Base-by-base conservation (phyloP, 1,140 invertebrate genomes). In the Colletes gigas region DNA sequence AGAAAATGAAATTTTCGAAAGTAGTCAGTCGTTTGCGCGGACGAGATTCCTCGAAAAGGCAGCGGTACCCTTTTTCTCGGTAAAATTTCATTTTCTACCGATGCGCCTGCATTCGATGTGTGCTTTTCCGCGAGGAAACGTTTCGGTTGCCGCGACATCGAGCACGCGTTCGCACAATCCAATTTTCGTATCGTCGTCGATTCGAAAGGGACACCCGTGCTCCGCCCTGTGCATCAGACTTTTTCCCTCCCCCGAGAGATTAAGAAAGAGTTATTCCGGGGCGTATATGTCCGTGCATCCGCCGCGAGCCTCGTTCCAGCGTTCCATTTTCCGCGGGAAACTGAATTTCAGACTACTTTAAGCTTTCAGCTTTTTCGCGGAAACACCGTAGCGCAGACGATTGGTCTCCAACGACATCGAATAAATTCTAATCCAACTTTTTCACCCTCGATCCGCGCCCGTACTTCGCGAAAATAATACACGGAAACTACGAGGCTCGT, bases 181-280 rank as follows among this genome's bases (percentile, higher is more conserved):
- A 57, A 66, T 85, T 84, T 72, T 85, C 74, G 71, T 74, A 73
- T 84, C 73, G 73, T 67, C 72, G 60, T 67, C 78, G 72, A 57
- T 68, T 75, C 72, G 65, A 77, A 84, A 85, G 55, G 62, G 66
- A 84, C 57, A 65, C 63, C 39, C 63, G 39, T 17, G 41, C 47
- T 66, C 60, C 41, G 60, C 62, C 54, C 21, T 72, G 52, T 44
- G 66, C 66, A 55, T 80, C 50, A 39, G 60, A 74, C 75, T 66
- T 66, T 71, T 57, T 74, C 2, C 30, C 77, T 62, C 54, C 41
- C 67, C 54, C 69, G 55, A 66, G 70, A 81, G 77, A 81, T 85
- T 83, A 76, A 79, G 74, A 79, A 66, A 60, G 54, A 60, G 65
- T 68, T 68, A 76, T 21, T 19, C 21, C 15, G 9, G 30, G 14